Evolutionary conservation across 2,888 invertebrate species (phyloP).

Genomic region (Acleris cristana): DNA sequence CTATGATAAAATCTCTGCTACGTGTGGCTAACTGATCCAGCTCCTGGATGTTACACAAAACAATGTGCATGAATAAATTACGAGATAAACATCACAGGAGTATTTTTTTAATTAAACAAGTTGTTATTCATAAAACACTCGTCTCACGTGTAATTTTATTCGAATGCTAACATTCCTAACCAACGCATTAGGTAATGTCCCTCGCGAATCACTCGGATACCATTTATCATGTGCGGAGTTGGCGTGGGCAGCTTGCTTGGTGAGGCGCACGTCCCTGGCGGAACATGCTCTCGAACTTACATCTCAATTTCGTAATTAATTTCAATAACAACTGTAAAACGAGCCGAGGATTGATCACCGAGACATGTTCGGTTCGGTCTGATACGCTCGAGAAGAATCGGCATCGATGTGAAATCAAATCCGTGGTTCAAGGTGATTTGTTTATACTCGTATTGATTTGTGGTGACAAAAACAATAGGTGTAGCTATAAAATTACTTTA

Average conservation of each 20-base stretch:
- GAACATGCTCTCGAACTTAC: slow-evolving; percentile 48
- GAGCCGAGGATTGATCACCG: slow-evolving; percentile 70
- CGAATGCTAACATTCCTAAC: background rate
- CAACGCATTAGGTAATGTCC: slow-evolving; percentile 39
- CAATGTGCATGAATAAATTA: slow-evolving; percentile 13
- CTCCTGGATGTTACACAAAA: slow-evolving; percentile 12
- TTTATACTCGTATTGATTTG: slow-evolving; percentile 53
- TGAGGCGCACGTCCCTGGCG: slow-evolving; percentile 7
- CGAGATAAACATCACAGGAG: background rate
- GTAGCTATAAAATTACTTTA: slow-evolving; percentile 41
- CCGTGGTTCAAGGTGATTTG: slow-evolving; percentile 71
- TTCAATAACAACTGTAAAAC: slow-evolving; percentile 59
- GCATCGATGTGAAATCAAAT: slow-evolving; percentile 71
- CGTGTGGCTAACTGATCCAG: background rate
- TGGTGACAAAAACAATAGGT: slow-evolving; percentile 57
- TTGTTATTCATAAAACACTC: too few relatives aligned
- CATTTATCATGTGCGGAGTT: slow-evolving; percentile 51
- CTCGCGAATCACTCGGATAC: slow-evolving; percentile 38
- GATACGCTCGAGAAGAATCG: slow-evolving; percentile 73
- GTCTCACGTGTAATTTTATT: background rate
- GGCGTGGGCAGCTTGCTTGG: slow-evolving; percentile 48
- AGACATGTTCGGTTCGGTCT: slow-evolving; percentile 71
- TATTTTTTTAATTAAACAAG: too few relatives aligned
- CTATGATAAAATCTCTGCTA: slow-evolving; percentile 8
- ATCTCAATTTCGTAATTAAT: slow-evolving; percentile 67